phyloP scores from a whole-genome alignment of 2,797 vertebrate genomes.

The Bovichtus diacanthus region DNA sequence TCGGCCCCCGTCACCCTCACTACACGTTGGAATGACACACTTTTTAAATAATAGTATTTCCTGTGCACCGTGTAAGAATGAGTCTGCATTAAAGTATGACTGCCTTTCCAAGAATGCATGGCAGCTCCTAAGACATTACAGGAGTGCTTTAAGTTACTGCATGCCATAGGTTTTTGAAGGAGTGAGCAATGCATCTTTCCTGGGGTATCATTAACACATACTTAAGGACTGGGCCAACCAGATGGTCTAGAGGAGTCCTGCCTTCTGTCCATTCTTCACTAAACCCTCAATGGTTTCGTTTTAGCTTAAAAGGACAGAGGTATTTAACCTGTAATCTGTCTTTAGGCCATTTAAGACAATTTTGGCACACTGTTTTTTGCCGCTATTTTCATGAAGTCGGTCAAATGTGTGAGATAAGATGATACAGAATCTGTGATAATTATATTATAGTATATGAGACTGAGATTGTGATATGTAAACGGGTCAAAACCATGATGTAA shows the following conservation, averaged over 20 bases:
- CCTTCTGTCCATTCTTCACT: slow-evolving; percentile 23
- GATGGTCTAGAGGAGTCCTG: slow-evolving; percentile 38
- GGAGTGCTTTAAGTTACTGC: slow-evolving; percentile 27
- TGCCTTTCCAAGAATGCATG: slow-evolving; percentile 45
- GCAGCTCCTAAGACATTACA: slow-evolving; percentile 10
- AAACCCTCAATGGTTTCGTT: background rate
- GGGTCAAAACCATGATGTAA: background rate
- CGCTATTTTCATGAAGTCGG: background rate
- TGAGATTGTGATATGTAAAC: background rate
- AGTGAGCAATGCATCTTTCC: slow-evolving; percentile 32
- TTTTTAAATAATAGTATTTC: background rate
- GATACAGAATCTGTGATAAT: background rate
- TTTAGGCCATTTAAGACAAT: background rate
- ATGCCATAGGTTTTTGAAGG: slow-evolving; percentile 34
- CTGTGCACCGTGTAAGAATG: slow-evolving; percentile 6
- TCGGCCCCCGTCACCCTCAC: background rate
- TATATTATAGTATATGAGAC: background rate
- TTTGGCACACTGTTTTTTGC: background rate
- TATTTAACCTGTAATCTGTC: background rate
- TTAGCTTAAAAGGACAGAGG: background rate
- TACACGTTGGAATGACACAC: background rate
- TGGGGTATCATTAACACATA: slow-evolving; percentile 56
- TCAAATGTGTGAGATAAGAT: background rate
- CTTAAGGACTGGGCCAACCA: slow-evolving; percentile 64
- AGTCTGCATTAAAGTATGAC: slow-evolving; percentile 23